Evolutionary conservation across 2,888 invertebrate genomes (phyloP).

Genomic region (Thera britannica): DNA sequence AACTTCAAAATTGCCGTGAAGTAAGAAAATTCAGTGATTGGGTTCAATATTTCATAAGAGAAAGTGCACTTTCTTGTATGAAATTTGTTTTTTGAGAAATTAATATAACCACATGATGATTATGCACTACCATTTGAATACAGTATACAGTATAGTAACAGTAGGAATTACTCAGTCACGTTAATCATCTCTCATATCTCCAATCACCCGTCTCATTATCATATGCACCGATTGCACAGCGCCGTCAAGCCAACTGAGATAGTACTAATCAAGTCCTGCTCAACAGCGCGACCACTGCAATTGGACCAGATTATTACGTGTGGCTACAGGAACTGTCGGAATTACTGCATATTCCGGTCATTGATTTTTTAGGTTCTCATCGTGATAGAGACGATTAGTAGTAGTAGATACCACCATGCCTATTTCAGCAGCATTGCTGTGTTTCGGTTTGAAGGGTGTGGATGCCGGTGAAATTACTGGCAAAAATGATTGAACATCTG

Average conservation of each 20-base stretch:
- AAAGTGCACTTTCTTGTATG: no score
- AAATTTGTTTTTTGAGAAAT: background rate
- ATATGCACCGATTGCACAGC: background rate
- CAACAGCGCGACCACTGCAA: conserved; percentile 16
- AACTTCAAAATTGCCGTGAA: background rate
- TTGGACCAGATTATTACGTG: conserved; percentile 12
- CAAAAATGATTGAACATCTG: no score
- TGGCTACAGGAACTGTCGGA: conserved; percentile 8
- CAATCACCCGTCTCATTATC: conserved; percentile 11
- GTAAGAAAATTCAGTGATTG: no score
- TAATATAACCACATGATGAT: no score
- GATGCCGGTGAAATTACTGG: no score
- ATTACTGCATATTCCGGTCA: background rate
- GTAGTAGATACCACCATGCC: no score
- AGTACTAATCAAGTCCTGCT: conserved; percentile 30
- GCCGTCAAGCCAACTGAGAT: conserved; percentile 16
- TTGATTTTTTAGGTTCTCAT: background rate
- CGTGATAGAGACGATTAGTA: background rate
- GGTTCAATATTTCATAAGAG: no score
- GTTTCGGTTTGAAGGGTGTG: no score
- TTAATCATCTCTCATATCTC: background rate
- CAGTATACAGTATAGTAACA: no score
- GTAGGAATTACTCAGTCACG: no score
- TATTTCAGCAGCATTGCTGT: no score
- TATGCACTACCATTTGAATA: no score